Evolutionary conservation across 1,140 invertebrate genomes (phyloP).

Genomic region (Aphis craccivora): DNA sequence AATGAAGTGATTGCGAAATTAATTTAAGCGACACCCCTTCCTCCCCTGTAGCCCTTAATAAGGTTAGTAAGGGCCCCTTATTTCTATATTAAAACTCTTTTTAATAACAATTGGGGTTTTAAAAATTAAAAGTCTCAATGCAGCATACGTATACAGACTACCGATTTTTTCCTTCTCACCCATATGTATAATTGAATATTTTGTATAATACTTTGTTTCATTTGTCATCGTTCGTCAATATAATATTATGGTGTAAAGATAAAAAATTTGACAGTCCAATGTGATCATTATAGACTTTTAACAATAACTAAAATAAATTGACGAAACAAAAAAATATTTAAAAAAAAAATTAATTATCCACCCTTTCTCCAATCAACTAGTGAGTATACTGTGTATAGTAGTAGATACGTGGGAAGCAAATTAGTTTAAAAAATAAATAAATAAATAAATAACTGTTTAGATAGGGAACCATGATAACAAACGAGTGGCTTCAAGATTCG

Average conservation of each 20-base stretch:
- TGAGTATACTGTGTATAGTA: not conserved
- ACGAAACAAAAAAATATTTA: not conserved
- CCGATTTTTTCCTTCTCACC: too few relatives aligned
- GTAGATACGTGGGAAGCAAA: not conserved
- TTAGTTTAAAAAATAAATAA: too few relatives aligned
- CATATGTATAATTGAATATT: too few relatives aligned
- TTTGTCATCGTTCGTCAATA: not conserved
- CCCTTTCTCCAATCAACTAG: not conserved
- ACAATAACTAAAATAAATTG: not conserved
- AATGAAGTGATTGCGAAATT: too few relatives aligned
- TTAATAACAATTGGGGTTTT: not conserved
- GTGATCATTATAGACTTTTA: not conserved
- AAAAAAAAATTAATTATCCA: not conserved
- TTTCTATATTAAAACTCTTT: too few relatives aligned
- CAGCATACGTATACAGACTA: not conserved
- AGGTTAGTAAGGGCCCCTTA: too few relatives aligned
- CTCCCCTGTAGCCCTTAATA: too few relatives aligned
- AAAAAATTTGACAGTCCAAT: too few relatives aligned
- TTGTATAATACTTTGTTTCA: too few relatives aligned
- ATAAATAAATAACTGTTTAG: conserved; percentile 63
- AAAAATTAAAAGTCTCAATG: not conserved
- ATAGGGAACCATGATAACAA: conserved; percentile 80
- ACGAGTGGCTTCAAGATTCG: conserved; percentile 73
- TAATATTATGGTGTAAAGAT: too few relatives aligned
- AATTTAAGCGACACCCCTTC: too few relatives aligned